phyloP scores from a whole-genome alignment of 2,113 vertebrate species.

The Delphinapterus leucas region DNA sequence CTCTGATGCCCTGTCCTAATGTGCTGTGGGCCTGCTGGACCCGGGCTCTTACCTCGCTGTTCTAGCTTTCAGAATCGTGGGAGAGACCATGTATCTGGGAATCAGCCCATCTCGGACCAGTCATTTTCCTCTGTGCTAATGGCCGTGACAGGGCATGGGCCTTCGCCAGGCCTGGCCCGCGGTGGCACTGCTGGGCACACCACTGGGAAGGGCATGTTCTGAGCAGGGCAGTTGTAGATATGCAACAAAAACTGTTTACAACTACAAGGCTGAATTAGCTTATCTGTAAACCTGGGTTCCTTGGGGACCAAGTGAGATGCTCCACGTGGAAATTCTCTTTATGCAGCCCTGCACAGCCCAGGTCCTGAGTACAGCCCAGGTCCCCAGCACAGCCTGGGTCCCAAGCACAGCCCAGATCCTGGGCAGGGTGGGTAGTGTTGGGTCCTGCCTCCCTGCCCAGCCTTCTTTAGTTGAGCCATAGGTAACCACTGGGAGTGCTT shows the following conservation, averaged over 20 bases:
- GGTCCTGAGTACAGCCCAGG: background rate
- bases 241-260: background rate
- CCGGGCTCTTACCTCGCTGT: background rate
- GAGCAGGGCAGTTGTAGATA: background rate
- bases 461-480: background rate
- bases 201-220: fast-evolving
- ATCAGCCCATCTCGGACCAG: background rate
- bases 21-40: fast-evolving
- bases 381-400: background rate
- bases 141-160: background rate
- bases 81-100: background rate
- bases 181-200: background rate
- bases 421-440: background rate
- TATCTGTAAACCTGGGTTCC: background rate
- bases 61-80: background rate
- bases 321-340: background rate
- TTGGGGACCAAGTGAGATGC: too few species aligned
- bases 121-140: background rate
- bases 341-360: background rate
- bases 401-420: too few species aligned
- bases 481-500: background rate
- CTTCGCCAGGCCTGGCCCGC: background rate
- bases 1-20: background rate
- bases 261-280: too few species aligned
- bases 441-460: background rate